Evolutionary conservation across 2,797 vertebrate genomes (phyloP).

Genomic region (Pitangus sulphuratus): DNA sequence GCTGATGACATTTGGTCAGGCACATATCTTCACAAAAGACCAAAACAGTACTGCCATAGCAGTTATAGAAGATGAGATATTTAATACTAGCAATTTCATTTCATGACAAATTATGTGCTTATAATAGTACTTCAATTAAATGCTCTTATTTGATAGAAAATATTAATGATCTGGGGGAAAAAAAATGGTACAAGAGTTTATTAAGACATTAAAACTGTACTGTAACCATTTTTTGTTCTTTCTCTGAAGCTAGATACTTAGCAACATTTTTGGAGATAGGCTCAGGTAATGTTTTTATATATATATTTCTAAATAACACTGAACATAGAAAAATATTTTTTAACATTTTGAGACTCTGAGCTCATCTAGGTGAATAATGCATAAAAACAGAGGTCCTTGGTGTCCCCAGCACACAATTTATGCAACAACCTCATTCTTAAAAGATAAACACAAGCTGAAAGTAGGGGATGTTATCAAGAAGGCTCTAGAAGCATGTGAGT

Average conservation of each 20-base stretch:
- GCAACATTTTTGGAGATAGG: background rate
- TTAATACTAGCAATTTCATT: background rate
- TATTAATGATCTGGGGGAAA: fast-evolving
- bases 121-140: background rate
- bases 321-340: background rate
- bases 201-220: background rate
- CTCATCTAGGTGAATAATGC: background rate
- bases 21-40: background rate
- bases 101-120: background rate
- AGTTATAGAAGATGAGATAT: background rate
- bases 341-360: background rate
- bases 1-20: background rate
- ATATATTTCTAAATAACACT: background rate
- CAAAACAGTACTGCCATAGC: background rate
- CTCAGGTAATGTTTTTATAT: background rate
- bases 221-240: background rate
- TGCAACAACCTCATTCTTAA: background rate
- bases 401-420: background rate
- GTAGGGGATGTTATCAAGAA: background rate
- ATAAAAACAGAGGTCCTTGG: background rate
- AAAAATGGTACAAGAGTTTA: background rate
- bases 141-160: background rate
- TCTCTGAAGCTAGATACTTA: background rate
- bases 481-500: background rate
- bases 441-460: background rate